phyloP scores from a whole-genome alignment of 37 sponge, comb jelly and placozoan species.

The Cladorhizidae sp. region DNA sequence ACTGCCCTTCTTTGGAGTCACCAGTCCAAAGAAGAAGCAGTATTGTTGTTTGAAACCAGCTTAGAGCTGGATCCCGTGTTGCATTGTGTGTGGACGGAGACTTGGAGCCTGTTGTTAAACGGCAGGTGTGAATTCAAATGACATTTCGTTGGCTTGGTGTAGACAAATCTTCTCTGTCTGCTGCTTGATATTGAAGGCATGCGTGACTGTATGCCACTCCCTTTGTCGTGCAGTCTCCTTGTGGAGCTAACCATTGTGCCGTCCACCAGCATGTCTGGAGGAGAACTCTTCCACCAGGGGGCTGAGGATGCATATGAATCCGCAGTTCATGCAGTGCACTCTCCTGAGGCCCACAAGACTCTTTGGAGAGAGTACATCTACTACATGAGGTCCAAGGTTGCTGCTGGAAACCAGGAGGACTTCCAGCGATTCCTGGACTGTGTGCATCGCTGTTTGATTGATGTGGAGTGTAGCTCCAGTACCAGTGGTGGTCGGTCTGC shows the following conservation, averaged over 20 bases:
- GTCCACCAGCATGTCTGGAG: background rate
- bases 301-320: conserved; percentile 52
- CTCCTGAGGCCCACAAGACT: background rate
- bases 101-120: too few species aligned
- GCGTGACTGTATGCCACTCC: too few species aligned
- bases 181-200: too few species aligned
- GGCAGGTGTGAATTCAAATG: too few species aligned
- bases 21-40: too few species aligned
- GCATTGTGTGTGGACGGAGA: too few species aligned
- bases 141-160: too few species aligned
- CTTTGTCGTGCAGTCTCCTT: conserved; percentile 20
- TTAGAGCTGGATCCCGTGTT: too few species aligned
- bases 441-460: conserved; percentile 45
- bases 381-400: background rate
- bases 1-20: too few species aligned
- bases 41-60: too few species aligned
- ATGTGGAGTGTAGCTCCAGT: conserved; percentile 5
- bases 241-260: conserved; percentile 21
- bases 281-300: conserved; percentile 9
- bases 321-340: conserved; percentile 35
- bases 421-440: conserved; percentile 1
- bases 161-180: too few species aligned
- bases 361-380: conserved; percentile 49
- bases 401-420: background rate
- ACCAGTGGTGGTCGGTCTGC: background rate